Base-by-base conservation (phyloP, 2,888 invertebrate genomes). In the Ochropleura plecta region DNA sequence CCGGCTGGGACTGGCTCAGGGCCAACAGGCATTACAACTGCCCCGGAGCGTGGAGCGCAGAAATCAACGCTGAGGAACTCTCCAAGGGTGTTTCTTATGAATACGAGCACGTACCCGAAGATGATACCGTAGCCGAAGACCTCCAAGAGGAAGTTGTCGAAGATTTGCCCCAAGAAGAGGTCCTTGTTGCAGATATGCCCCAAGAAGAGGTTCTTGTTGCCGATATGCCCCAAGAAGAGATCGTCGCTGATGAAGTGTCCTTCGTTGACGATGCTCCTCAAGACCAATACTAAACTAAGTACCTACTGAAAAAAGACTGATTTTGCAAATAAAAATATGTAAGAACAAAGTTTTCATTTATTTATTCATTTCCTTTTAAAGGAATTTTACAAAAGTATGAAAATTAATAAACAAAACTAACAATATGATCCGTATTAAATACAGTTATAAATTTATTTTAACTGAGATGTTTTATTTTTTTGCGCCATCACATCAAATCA, bases 21-120 rank as follows among this genome's bases (percentile, higher is more conserved):
- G 86, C 90, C 9, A 90, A 89, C 79, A 82, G 92, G 2, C 92
- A 92, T 89, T 93, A 84, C 73, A 79, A 90, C 79, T 91, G 91
- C 72, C 90, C 86, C 5, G 89, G 89, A 65, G 91, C 79, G 51
- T 91, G 77, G 89, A 86, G 76, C 72, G 65, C n/a, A 51, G 76
- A 79, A 67, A 78, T 81, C 44, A 80, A 72, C 44, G 59, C 44
- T n/a, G 79, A 81, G n/a, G 73, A 78, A 12, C 60, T 73, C 20
- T 53, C 73, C 51, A 79, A 78, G 51, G 55, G 57, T 18, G 66
- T 65, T 75, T 18, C 60, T 10, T 79, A 65, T 53, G 44, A 62
- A 48, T 44, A 62, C 30, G 78, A 71, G 44, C 44, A 55, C 40
- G 9, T 40, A 1, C 55, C 20, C 16, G 30, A 46, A 55, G 62